Conservation (phyloP, 2,113 vertebrate species). For the Chamaetylas fuelleborni region DNA sequence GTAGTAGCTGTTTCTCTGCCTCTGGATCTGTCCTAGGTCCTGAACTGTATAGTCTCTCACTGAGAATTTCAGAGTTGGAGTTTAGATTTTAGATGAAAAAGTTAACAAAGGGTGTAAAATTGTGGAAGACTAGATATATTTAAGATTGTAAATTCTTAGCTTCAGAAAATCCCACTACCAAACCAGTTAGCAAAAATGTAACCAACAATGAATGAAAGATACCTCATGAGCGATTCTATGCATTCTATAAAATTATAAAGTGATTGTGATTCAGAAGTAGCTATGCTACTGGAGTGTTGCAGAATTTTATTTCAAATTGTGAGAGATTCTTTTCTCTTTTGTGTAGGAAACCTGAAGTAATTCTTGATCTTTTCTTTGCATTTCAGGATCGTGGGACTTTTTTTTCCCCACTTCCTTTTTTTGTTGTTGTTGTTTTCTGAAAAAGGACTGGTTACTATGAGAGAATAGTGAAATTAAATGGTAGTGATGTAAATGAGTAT, state of each 20-base stretch:
- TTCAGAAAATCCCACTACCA: not conserved
- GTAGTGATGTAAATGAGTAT: not conserved
- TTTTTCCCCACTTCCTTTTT: rapidly evolving
- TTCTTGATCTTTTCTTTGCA: not conserved
- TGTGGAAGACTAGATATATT: not conserved
- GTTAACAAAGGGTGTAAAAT: not conserved
- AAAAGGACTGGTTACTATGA: not conserved
- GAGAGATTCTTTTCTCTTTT: not conserved
- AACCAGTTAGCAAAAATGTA: not conserved
- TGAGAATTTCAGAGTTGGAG: not conserved
- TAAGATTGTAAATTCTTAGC: not conserved
- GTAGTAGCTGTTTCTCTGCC: not conserved
- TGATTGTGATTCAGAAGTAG: not conserved
- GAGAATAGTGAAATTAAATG: not conserved
- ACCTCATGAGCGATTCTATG: not conserved
- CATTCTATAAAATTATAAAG: not conserved
- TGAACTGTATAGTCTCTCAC: not conserved
- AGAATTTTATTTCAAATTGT: not conserved
- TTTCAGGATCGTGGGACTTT: not conserved
- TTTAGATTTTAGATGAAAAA: not conserved
- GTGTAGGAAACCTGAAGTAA: not conserved
- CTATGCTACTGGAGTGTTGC: not conserved
- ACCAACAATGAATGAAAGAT: not conserved
- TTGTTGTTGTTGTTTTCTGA: not conserved
- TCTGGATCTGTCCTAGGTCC: conserved; percentile 55